These are phyloP conservation scores for Patiria pectinifera DNA, from an alignment of 53 echinoderm and acorn worm species.

Conservation along the genomic window DNA sequence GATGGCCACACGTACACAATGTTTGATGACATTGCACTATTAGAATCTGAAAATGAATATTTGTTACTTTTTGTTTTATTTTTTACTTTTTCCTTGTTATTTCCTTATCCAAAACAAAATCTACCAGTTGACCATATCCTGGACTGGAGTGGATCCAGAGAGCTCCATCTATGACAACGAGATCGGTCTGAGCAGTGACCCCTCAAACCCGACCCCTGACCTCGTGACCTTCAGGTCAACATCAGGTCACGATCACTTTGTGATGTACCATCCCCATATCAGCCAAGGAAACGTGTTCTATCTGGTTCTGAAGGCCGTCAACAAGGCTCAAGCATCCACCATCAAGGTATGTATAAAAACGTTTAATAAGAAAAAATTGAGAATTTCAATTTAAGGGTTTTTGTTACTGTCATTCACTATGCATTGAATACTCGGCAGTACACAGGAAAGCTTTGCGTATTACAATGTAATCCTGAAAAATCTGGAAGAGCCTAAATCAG, in stretches of 20 bases:
- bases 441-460: too few species aligned
- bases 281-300: constrained; percentile 61
- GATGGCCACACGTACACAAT: too few species aligned
- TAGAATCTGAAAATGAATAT: too few species aligned
- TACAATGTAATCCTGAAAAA: too few species aligned
- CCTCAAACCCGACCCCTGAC: constrained; percentile 54
- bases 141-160: constrained; percentile 48
- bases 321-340: constrained; percentile 56
- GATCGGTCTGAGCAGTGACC: constrained; percentile 56
- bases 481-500: too few species aligned
- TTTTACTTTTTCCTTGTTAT: neutral
- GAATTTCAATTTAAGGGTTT: too few species aligned
- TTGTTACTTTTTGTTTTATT: too few species aligned
- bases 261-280: constrained; percentile 64
- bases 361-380: too few species aligned
- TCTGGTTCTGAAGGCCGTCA: constrained; percentile 52
- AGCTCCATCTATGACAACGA: constrained; percentile 59
- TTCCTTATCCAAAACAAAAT: neutral
- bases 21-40: too few species aligned
- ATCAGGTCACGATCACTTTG: constrained; percentile 47
- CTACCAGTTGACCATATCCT: constrained; percentile 38
- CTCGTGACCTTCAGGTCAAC: constrained; percentile 64
- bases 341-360: constrained; percentile 28
- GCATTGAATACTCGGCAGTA: too few species aligned
- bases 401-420: too few species aligned